Percentiles rank a stretch among this genome's conserved stretches.
Conservation (phyloP, 2,888 invertebrate species). For the Euspilapteryx auroguttella region DNA sequence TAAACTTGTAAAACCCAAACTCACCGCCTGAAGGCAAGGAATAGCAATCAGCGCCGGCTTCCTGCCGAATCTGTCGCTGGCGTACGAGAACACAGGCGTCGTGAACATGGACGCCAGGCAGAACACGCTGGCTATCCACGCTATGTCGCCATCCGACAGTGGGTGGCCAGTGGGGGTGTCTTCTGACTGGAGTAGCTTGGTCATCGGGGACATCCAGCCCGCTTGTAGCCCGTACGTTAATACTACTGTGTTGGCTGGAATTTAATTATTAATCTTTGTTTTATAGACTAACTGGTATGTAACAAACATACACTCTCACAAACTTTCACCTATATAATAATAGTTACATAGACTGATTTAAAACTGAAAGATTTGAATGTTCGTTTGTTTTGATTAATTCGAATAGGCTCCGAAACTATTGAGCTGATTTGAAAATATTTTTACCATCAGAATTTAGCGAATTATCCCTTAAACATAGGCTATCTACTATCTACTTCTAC, state of each 20-base stretch:
- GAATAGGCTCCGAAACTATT: no score
- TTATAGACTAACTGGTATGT: no score
- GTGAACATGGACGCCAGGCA: slow-evolving; percentile 32
- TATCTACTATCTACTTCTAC: no score
- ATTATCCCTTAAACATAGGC: no score
- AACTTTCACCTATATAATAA: no score
- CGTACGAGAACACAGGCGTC: slow-evolving; percentile 34
- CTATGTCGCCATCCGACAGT: slow-evolving; percentile 28
- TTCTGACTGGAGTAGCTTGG: slow-evolving; percentile 26
- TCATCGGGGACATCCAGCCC: slow-evolving; percentile 47
- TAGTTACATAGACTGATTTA: no score
- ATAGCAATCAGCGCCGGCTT: slow-evolving; percentile 36
- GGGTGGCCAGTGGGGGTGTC: slow-evolving; percentile 23
- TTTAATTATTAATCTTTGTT: no score
- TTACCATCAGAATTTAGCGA: no score
- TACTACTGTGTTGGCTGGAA: slow-evolving; percentile 36
- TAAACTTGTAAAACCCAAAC: slow-evolving; percentile 10
- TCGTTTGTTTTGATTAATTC: no score
- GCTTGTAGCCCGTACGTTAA: slow-evolving; percentile 36
- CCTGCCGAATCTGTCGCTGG: slow-evolving; percentile 37
- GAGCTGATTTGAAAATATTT: no score
- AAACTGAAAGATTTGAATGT: no score
- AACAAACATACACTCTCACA: no score
- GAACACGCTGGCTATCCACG: slow-evolving; percentile 41
- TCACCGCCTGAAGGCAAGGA: slow-evolving; percentile 43